phyloP scores from a whole-genome alignment of 2,888 invertebrate genomes.

The Baronia brevicornis region DNA sequence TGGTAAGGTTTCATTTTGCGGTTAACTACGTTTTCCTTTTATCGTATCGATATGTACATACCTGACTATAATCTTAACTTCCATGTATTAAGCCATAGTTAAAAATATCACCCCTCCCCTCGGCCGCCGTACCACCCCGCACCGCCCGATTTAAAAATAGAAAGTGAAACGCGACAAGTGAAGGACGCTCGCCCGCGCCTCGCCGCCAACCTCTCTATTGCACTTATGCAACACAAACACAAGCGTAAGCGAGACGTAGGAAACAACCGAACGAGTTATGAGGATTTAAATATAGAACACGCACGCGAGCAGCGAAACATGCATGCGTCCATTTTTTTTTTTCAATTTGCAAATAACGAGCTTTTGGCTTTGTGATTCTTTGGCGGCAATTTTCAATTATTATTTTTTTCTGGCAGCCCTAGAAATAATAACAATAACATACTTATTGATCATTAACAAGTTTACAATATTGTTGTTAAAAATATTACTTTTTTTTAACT shows the following conservation, averaged over 20 bases:
- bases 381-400: too few relatives aligned
- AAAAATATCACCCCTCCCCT: conserved; percentile 21
- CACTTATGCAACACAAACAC: conserved; percentile 16
- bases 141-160: conserved; percentile 29
- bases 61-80: too few relatives aligned
- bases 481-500: conserved; percentile 2
- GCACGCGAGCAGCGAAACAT: conserved; percentile 54
- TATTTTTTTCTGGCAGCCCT: too few relatives aligned
- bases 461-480: not conserved
- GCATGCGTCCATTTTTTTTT: conserved; percentile 31
- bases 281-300: conserved; percentile 54
- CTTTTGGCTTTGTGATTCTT: not conserved
- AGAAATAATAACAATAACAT: too few relatives aligned
- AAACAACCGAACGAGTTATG: conserved; percentile 41
- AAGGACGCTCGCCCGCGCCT: conserved; percentile 52
- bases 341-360: conserved; percentile 11
- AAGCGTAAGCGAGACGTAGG: conserved; percentile 28
- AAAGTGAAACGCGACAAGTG: conserved; percentile 44
- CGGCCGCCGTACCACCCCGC: conserved; percentile 29
- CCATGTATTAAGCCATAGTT: conserved; percentile 11
- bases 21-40: too few relatives aligned
- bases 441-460: too few relatives aligned
- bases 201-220: conserved; percentile 29
- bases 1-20: too few relatives aligned
- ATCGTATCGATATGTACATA: conserved; percentile 3